A percentile compares a stretch with the other conserved stretches of the same genome.
Conservation (phyloP, 2,797 vertebrate species). For the Ceryle rudis region DNA sequence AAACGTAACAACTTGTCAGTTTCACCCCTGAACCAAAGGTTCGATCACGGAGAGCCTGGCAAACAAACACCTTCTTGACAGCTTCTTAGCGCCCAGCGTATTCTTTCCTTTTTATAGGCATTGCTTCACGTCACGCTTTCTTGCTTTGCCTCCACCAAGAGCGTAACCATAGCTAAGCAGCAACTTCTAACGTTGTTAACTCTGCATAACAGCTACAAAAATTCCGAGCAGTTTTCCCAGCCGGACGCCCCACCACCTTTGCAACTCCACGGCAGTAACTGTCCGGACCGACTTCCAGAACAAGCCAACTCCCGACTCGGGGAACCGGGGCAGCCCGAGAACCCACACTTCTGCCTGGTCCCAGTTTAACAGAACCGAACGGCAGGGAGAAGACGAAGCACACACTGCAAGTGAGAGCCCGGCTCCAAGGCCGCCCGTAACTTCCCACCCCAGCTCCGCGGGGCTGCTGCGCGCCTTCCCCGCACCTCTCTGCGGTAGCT, state of each 20-base stretch:
- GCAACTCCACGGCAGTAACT: accelerated
- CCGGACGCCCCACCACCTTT: background rate
- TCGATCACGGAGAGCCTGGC: background rate
- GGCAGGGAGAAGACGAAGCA: background rate
- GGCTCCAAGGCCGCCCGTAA: background rate
- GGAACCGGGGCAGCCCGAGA: background rate
- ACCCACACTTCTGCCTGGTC: background rate
- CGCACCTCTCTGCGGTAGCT: background rate
- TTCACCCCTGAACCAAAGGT: background rate
- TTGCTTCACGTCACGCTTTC: background rate
- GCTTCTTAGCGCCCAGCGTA: background rate
- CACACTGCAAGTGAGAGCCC: background rate
- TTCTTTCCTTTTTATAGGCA: background rate
- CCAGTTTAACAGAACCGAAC: accelerated
- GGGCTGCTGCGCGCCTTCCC: background rate
- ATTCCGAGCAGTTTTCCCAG: background rate
- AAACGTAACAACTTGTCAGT: background rate
- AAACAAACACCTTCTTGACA: background rate
- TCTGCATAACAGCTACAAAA: background rate
- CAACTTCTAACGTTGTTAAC: background rate
- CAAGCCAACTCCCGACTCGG: background rate
- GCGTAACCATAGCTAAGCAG: background rate
- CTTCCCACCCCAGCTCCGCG: background rate
- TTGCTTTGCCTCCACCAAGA: background rate
- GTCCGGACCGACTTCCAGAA: background rate